phyloP scores from a whole-genome alignment of 1,140 invertebrate species.

The Megalopta genalis region DNA sequence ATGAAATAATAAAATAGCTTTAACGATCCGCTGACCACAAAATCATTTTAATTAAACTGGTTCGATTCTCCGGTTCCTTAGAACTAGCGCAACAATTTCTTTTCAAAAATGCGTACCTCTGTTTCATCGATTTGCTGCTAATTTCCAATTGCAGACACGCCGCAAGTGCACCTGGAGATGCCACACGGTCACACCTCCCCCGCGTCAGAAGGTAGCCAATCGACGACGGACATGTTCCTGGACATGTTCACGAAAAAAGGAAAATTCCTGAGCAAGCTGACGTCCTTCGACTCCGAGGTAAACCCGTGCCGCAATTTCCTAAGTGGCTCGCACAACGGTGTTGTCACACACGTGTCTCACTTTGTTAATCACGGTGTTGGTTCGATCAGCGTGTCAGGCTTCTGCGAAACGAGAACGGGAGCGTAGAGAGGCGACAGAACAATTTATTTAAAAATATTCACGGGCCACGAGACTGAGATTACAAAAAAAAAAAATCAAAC shows the following conservation, averaged over 20 bases:
- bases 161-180: constrained; percentile 79
- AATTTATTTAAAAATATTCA: not conserved
- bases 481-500: too few species aligned
- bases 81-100: too few species aligned
- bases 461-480: too few species aligned
- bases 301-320: constrained; percentile 62
- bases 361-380: not conserved
- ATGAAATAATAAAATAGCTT: too few species aligned
- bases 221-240: constrained; percentile 91
- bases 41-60: too few species aligned
- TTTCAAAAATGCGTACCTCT: not conserved
- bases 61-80: too few species aligned
- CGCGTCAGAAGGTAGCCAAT: constrained; percentile 83
- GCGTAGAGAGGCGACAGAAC: too few species aligned
- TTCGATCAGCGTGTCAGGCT: not conserved
- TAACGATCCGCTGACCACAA: too few species aligned
- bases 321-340: not conserved
- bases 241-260: constrained; percentile 94
- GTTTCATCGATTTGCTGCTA: not conserved
- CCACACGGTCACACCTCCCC: constrained; percentile 68
- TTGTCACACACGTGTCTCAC: not conserved
- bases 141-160: constrained; percentile 71
- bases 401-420: not conserved
- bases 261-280: constrained; percentile 91
- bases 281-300: constrained; percentile 94